Evolutionary conservation across 2,113 vertebrate species (phyloP), one percentile per base, ranked within the genome.

Genomic region (Engystomops pustulosus): DNA sequence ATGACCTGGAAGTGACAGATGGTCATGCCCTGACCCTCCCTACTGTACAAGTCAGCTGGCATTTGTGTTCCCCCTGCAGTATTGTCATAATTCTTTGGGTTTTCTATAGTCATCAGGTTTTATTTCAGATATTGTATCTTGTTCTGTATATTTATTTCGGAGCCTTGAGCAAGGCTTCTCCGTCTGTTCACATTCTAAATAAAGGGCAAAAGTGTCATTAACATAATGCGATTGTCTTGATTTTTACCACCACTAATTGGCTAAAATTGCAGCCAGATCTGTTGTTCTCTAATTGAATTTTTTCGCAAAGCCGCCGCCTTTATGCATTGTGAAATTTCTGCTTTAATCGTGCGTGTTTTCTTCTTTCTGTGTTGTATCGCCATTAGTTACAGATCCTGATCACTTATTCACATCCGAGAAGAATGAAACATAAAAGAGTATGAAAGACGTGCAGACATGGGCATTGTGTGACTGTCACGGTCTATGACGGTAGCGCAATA

Each of bases 231-330:
- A 84, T 84, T 84, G 81, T 65, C 58, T 84, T 53, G 27, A 83
- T 83, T 84, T n/a, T 84, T 44, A 84, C 81, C 60, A 60, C 44
- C 74, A 53, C 72, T 84, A 84, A 84, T 84, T 67, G 81, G 38
- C 44, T 51, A 74, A 68, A 84, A 77, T 84, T 84, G 72, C 60
- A 84, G 41, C 72, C 81, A 68, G 71, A 77, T 76, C 41, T 77
- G 71, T 67, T 77, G 15, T 68, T 68, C 30, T 15, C 45, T 77
- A 84, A 84, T 84, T 76, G 45, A 65, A 84, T 84, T 51, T n/a
- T 67, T 77, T 68, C n/a, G 38, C 71, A 38, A 45, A 67, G 81
- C 55, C 76, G 32, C 81, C 47, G 72, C 55, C 60, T 45, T 84
- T 77, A 41, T 83, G 41, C 17, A 76, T 27, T 67, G 38, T 49